A percentile compares a stretch with the other conserved stretches of the same genome.
These are phyloP conservation scores for Schlechtendalia chinensis DNA, from an alignment of 1,140 invertebrate genomes.

Conservation along the genomic window DNA sequence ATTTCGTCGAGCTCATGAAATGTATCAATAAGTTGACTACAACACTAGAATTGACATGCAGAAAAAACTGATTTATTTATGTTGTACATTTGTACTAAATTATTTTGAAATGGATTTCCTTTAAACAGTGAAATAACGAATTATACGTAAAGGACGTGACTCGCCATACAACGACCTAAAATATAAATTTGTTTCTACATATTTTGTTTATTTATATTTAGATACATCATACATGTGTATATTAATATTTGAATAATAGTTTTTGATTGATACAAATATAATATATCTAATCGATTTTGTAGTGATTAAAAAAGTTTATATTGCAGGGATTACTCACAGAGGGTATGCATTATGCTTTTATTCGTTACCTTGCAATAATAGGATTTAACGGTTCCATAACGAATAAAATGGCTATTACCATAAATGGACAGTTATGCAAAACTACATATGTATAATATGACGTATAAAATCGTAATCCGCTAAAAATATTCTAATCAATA, in stretches of 20 bases:
- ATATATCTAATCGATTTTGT: neutral
- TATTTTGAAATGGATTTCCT: too few species aligned
- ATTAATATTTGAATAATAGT: neutral
- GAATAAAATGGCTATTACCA: constrained; percentile 17
- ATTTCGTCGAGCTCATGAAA: too few species aligned
- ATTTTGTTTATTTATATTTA: too few species aligned
- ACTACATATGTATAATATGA: constrained; percentile 1
- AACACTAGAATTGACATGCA: too few species aligned
- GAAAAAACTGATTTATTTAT: neutral
- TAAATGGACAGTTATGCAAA: constrained; percentile 30
- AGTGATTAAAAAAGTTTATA: neutral
- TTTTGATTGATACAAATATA: neutral
- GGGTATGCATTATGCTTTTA: constrained; percentile 22
- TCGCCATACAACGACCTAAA: neutral
- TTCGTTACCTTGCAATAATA: constrained; percentile 28
- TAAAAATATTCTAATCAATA: neutral
- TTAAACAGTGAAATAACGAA: too few species aligned
- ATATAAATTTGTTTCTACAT: neutral
- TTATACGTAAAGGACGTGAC: too few species aligned
- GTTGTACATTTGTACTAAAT: too few species aligned
- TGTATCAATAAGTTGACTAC: too few species aligned
- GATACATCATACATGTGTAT: neutral
- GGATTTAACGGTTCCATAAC: constrained; percentile 18
- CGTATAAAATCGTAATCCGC: neutral
- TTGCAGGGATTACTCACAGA: constrained; percentile 22